A percentile compares a stretch with the other conserved stretches of the same genome.
phyloP scores from a whole-genome alignment of 2,797 vertebrate species.

The Linurgus olivaceus region DNA sequence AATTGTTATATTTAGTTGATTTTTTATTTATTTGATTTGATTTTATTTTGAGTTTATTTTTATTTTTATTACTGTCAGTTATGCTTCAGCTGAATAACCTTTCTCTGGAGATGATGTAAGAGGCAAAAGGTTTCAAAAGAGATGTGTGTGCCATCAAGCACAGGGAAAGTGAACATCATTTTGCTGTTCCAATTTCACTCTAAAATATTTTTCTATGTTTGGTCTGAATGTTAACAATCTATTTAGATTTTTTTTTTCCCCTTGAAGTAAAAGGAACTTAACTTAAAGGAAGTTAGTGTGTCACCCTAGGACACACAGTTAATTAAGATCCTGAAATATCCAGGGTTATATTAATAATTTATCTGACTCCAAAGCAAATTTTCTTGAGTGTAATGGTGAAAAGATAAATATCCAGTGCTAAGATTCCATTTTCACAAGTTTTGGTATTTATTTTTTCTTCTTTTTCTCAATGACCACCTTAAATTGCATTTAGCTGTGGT shows the following conservation, averaged over 20 bases:
- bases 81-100: neutral
- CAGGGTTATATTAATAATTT: neutral
- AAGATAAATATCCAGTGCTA: neutral
- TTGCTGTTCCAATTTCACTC: neutral
- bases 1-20: neutral
- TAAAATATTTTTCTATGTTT: neutral
- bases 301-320: neutral
- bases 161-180: neutral
- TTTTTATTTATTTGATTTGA: neutral
- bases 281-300: no score
- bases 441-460: accelerated
- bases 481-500: neutral
- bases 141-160: neutral
- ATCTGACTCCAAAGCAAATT: neutral
- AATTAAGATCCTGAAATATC: neutral
- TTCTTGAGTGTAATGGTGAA: neutral
- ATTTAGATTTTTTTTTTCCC: neutral
- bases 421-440: neutral
- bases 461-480: neutral
- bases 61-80: neutral
- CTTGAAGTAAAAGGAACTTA: neutral
- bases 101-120: neutral
- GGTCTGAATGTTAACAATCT: neutral
- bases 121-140: neutral
- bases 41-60: neutral